Conservation (phyloP, 2,797 vertebrate species). For the Amphiprion clarkii region DNA sequence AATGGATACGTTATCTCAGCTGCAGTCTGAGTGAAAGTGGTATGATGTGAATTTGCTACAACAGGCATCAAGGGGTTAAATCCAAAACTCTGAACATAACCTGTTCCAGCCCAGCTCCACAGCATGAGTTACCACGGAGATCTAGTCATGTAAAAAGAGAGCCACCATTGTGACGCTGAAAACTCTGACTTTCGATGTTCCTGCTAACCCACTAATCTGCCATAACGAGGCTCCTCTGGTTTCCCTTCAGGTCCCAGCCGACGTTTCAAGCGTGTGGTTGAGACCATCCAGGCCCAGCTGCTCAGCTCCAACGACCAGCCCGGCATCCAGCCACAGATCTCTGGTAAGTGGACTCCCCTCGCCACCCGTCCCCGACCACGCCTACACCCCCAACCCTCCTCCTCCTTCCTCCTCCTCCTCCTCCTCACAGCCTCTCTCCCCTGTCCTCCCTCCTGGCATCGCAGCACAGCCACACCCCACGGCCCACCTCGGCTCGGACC, state of each 20-base stretch:
- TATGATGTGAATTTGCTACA: no score
- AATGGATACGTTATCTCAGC: no score
- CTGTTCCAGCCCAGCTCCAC: no score
- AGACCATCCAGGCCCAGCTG: constrained; percentile 98
- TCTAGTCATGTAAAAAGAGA: no score
- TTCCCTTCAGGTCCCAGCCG: constrained; percentile 92
- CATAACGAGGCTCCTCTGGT: neutral
- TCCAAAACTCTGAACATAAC: no score
- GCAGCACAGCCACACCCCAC: constrained; percentile 70
- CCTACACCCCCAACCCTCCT: constrained; percentile 12
- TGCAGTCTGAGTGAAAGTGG: no score
- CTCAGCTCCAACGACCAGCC: constrained; percentile 96
- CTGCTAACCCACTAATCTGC: no score
- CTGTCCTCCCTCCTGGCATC: constrained; percentile 39
- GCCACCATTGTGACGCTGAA: no score
- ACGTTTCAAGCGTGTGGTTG: constrained; percentile 98
- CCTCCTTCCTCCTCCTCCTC: constrained; percentile 33
- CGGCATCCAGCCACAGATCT: constrained; percentile 91
- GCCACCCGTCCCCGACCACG: constrained; percentile 22
- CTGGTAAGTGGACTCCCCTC: constrained; percentile 88
- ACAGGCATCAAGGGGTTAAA: no score
- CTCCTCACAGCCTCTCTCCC: constrained; percentile 44
- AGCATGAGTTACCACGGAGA: no score
- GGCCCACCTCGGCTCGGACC: constrained; percentile 48
- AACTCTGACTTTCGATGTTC: no score